phyloP scores from a whole-genome alignment of 2,797 vertebrate genomes.

The Aplochiton taeniatus region DNA sequence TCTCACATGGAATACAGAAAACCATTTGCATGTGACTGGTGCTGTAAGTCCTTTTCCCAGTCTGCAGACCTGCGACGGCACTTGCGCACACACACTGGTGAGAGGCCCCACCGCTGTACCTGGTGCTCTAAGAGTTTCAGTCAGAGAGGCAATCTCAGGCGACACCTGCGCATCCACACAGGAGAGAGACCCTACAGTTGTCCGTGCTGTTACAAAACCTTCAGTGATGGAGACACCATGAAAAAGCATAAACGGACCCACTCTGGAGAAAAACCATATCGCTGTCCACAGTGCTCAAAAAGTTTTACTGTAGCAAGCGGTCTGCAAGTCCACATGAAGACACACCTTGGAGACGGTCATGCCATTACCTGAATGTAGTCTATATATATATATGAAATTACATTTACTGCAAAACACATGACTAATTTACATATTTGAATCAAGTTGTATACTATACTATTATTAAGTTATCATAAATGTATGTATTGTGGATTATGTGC shows the following conservation, averaged over 20 bases:
- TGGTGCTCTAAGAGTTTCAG: conserved; percentile 80
- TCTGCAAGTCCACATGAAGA: conserved; percentile 68
- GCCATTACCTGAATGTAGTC: neutral
- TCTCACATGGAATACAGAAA: conserved; percentile 72
- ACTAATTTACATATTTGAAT: too few relatives aligned
- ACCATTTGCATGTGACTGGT: conserved; percentile 74
- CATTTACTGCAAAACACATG: too few relatives aligned
- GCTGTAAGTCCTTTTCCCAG: conserved; percentile 78
- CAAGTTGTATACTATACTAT: too few relatives aligned
- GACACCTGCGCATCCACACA: conserved; percentile 77
- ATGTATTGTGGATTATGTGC: too few relatives aligned
- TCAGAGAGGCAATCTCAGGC: conserved; percentile 76
- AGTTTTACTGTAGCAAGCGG: conserved; percentile 53
- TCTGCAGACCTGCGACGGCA: conserved; percentile 78
- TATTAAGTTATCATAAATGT: too few relatives aligned
- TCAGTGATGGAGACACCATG: conserved; percentile 74
- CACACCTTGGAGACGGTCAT: conserved; percentile 32
- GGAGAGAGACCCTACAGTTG: conserved; percentile 76
- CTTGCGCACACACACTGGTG: conserved; percentile 78
- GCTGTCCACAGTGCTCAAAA: conserved; percentile 52
- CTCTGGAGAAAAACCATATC: conserved; percentile 56
- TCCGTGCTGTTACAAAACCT: conserved; percentile 67
- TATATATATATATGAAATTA: too few relatives aligned
- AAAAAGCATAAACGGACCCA: conserved; percentile 74
- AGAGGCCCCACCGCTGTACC: conserved; percentile 76